Evolutionary conservation across 2,113 vertebrate genomes (phyloP), one percentile per base, ranked within the genome.

Genomic region (Rhea americana): DNA sequence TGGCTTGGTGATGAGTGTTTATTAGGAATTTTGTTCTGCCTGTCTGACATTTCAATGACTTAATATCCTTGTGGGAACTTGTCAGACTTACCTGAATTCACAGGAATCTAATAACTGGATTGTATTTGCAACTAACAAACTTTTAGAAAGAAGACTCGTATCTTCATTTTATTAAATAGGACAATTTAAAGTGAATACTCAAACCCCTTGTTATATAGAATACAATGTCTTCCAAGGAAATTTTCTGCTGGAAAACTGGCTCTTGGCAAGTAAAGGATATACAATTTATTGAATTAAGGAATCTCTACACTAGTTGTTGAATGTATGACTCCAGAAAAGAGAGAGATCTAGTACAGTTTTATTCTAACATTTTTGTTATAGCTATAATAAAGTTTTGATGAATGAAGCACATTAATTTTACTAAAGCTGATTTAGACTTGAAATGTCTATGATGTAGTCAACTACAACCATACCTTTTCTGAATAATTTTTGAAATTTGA

Each of bases 291-390:
- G 81, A 84, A 89, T 76, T 89, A 80, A 82, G 71, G 84, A 82
- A 58, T 16, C 55, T 90, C 74, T 85, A 53, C 50, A 76, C 91
- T 91, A 84, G 80, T 77, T 91, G 50, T 51, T 88, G 71, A 95
- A 96, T 62, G 88, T 93, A 94, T 88, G 82, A 94, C 90, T 95
- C 91, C 83, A 95, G 88, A 88, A 89, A 94, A 95, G 77, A 86
- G 66, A 94, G 90, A 85, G 11, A 24, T 59, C 84, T 86, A 67
- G 91, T 89, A 96, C 45, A 74, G 83, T 93, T 96, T 96, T 94
- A 94, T 96, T 94, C 92, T 94, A 94, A 87, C 88, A 93, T 89
- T 94, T 88, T 61, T 74, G 62, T 93, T 89, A 94, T 96, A 94
- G 74, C 74, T 96, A 81, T 95, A 89, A 91, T 85, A 85, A 94